phyloP scores from a whole-genome alignment of 2,113 vertebrate genomes.

The Etia nguti region DNA sequence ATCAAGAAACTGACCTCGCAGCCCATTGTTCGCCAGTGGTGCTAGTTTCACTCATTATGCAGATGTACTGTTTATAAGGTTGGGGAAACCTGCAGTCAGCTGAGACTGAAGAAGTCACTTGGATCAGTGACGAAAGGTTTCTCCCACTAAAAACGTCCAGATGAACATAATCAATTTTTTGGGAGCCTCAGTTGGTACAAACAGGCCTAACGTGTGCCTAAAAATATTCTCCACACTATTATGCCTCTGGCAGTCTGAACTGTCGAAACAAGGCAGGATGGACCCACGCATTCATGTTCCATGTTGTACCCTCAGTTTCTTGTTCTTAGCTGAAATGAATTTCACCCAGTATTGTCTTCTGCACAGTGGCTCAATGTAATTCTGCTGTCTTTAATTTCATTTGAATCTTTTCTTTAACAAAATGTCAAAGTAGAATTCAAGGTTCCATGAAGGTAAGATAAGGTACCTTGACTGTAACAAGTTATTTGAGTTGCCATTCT shows the following conservation, averaged over 20 bases:
- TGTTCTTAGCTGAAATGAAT: not conserved
- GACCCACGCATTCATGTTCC: not conserved
- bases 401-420: not conserved
- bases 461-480: not conserved
- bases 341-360: not conserved
- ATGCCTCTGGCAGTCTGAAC: not conserved
- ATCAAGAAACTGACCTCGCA: too few relatives aligned
- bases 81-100: too few relatives aligned
- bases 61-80: too few relatives aligned
- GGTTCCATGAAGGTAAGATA: not conserved
- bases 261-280: not conserved
- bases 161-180: too few relatives aligned
- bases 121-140: too few relatives aligned
- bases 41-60: too few relatives aligned
- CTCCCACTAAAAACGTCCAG: too few relatives aligned
- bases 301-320: not conserved
- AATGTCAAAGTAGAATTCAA: not conserved
- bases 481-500: not conserved
- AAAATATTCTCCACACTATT: not conserved
- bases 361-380: not conserved
- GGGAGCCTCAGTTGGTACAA: not conserved
- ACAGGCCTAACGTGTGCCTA: too few relatives aligned
- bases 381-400: not conserved
- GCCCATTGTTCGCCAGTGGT: too few relatives aligned
- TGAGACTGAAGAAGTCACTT: too few relatives aligned